These are phyloP conservation scores for Melipona quadrifasciata DNA, from an alignment of 1,140 invertebrate species.

Conservation along the genomic window DNA sequence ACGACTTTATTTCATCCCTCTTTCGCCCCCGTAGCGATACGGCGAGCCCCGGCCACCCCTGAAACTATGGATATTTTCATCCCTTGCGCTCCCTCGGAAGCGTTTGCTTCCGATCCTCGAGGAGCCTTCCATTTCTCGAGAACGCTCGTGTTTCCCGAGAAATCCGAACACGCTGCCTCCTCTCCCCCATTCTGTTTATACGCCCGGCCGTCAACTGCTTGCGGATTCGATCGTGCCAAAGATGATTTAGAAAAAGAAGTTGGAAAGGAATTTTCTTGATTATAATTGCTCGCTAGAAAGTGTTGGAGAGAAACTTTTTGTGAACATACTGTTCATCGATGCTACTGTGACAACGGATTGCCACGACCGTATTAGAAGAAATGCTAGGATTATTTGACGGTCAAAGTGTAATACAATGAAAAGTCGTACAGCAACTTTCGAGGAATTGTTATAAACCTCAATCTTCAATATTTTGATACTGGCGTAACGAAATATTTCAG, in stretches of 20 bases:
- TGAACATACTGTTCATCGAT: too few relatives aligned
- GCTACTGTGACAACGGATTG: too few relatives aligned
- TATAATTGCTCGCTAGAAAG: too few relatives aligned
- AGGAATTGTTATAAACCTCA: too few relatives aligned
- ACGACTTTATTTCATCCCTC: constrained; percentile 50
- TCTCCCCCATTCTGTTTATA: neutral
- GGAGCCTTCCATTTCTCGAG: neutral
- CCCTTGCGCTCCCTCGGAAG: constrained; percentile 17
- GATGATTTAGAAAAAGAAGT: neutral
- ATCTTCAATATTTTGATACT: too few relatives aligned
- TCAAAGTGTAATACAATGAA: too few relatives aligned
- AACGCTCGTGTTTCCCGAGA: neutral
- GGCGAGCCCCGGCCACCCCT: neutral
- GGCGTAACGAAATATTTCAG: too few relatives aligned
- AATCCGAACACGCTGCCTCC: neutral
- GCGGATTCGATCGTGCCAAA: neutral
- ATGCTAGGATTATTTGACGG: too few relatives aligned
- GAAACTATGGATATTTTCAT: constrained; percentile 47
- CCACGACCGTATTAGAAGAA: too few relatives aligned
- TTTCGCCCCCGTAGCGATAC: constrained; percentile 37
- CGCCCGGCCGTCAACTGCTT: too few relatives aligned
- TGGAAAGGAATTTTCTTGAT: neutral
- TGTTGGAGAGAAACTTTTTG: too few relatives aligned
- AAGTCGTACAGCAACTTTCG: too few relatives aligned
- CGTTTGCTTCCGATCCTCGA: constrained; percentile 27